Percentiles rank a stretch among this genome's conserved stretches.
phyloP scores from a whole-genome alignment of 2,888 invertebrate genomes.

The Sacculina carcini region DNA sequence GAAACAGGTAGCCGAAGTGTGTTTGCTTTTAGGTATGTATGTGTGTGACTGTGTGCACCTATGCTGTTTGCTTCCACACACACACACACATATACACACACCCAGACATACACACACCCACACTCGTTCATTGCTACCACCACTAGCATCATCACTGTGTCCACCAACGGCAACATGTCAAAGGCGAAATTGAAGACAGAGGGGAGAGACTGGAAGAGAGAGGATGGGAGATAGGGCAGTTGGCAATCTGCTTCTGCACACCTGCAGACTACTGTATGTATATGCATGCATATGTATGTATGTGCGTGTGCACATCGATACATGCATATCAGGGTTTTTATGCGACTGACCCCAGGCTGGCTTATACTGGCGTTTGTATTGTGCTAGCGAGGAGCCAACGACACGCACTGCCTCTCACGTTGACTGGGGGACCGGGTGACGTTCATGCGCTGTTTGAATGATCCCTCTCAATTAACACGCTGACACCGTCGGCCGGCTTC shows the following conservation, averaged over 20 bases:
- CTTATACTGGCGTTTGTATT: too few relatives aligned
- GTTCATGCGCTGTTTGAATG: too few relatives aligned
- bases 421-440: too few relatives aligned
- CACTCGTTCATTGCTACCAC: too few relatives aligned
- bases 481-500: too few relatives aligned
- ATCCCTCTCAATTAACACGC: too few relatives aligned
- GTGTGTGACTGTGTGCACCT: slow-evolving; percentile 2
- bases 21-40: too few relatives aligned
- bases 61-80: too few relatives aligned
- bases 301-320: neutral
- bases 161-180: too few relatives aligned
- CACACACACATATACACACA: too few relatives aligned
- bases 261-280: neutral
- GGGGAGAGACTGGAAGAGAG: neutral
- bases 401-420: neutral
- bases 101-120: too few relatives aligned
- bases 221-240: neutral
- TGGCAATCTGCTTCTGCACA: neutral
- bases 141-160: too few relatives aligned
- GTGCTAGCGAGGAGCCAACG: neutral
- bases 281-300: neutral
- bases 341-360: neutral
- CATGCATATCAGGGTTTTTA: neutral
- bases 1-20: neutral
- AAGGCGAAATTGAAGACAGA: neutral